Percentiles rank a stretch among this genome's conserved stretches.
Conservation (phyloP, 2,113 vertebrate genomes). For the Paradoxurus hermaphroditus region DNA sequence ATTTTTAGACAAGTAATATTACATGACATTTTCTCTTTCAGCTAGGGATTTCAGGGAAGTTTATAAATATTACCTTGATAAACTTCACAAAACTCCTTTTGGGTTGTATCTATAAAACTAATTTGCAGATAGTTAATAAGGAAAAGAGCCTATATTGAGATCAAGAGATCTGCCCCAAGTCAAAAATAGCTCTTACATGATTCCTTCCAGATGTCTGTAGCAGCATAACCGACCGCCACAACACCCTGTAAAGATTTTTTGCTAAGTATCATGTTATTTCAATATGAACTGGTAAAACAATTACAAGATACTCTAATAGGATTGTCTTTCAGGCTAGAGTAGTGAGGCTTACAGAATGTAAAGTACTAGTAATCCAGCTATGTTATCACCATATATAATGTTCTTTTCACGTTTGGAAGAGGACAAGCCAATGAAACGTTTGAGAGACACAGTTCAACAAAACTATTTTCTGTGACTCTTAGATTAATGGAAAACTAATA, state of each 20-base stretch:
- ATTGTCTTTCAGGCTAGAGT: background rate
- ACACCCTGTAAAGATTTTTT: background rate
- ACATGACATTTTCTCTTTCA: conserved; percentile 73
- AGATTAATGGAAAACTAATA: background rate
- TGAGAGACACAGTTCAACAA: background rate
- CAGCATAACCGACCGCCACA: background rate
- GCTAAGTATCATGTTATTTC: background rate
- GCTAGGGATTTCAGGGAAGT: conserved; percentile 68
- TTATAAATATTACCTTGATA: conserved; percentile 72
- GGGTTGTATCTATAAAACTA: background rate
- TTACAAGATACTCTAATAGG: background rate
- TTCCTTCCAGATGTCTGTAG: background rate
- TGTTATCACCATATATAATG: background rate
- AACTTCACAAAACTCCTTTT: conserved; percentile 51
- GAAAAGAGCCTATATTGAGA: background rate
- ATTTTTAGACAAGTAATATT: conserved; percentile 71
- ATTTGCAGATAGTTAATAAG: conserved; percentile 9
- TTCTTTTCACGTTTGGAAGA: background rate
- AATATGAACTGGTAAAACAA: background rate
- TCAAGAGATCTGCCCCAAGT: background rate
- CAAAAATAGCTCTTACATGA: background rate
- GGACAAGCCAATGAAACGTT: no score
- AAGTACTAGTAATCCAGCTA: background rate
- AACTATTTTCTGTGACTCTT: background rate
- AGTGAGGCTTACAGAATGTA: background rate